phyloP scores from a whole-genome alignment of 2,113 vertebrate species.

The Gobius niger region DNA sequence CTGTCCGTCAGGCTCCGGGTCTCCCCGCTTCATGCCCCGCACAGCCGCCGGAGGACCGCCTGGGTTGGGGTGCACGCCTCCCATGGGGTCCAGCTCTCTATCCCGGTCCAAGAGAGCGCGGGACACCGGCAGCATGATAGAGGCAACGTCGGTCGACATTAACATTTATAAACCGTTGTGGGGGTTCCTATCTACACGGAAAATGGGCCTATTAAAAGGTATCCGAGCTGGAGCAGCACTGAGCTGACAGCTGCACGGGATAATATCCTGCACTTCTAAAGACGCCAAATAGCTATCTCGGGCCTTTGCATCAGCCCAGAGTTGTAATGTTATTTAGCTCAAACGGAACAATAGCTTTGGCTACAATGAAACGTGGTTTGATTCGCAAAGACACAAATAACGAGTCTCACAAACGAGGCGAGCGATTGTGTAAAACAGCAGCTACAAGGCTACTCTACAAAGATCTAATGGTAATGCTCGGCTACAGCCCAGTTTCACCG shows the following conservation, averaged over 20 bases:
- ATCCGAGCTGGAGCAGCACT: conserved; percentile 25
- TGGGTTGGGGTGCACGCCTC: conserved; percentile 70
- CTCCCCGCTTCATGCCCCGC: conserved; percentile 81
- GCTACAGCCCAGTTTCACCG: conserved; percentile 36
- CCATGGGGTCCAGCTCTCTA: conserved; percentile 77
- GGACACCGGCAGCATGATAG: conserved; percentile 81
- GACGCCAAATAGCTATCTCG: conserved; percentile 19
- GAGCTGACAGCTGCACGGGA: conserved; percentile 17
- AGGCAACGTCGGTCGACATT: conserved; percentile 84
- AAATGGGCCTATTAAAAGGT: neutral
- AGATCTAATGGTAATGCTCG: conserved; percentile 25
- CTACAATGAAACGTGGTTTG: neutral
- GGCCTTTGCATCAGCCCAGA: conserved; percentile 50
- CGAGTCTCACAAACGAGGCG: neutral
- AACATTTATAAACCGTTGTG: conserved; percentile 76
- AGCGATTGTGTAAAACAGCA: conserved; percentile 12
- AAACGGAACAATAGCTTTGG: neutral
- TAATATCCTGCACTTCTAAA: neutral
- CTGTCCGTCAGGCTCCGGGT: conserved; percentile 80
- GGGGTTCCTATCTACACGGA: conserved; percentile 32
- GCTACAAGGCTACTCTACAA: neutral
- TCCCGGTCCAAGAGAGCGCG: conserved; percentile 81
- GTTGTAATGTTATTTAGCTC: conserved; percentile 36
- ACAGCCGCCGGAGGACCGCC: conserved; percentile 64
- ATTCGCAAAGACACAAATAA: neutral